Evolutionary conservation across 2,888 invertebrate species (phyloP).

Genomic region (Adela reaumurella): DNA sequence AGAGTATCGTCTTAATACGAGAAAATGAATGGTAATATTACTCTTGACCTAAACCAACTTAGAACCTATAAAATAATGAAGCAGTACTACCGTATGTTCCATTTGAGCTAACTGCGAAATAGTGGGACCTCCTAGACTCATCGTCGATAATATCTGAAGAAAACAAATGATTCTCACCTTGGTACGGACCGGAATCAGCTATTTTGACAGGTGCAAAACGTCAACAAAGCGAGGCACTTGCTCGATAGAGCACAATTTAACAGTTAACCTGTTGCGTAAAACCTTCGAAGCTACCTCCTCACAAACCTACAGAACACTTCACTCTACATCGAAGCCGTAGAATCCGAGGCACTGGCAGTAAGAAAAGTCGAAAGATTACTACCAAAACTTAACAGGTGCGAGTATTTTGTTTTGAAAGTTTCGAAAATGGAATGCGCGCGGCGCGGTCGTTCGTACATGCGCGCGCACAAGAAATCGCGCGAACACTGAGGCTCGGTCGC

Average conservation of each 20-base stretch:
- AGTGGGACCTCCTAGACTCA: no score
- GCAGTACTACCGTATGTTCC: no score
- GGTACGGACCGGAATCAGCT: constrained; percentile 21
- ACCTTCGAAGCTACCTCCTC: background rate
- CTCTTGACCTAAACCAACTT: no score
- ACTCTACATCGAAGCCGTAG: background rate
- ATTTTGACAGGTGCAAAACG: constrained; percentile 41
- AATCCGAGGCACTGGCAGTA: background rate
- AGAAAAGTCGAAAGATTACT: background rate
- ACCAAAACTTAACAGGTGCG: background rate
- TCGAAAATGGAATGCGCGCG: constrained; percentile 18
- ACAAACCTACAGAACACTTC: background rate
- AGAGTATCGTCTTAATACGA: no score
- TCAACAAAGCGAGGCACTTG: constrained; percentile 32
- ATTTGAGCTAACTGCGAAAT: no score
- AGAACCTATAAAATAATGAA: no score
- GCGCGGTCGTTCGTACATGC: constrained; percentile 23
- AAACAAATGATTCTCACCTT: constrained; percentile 27
- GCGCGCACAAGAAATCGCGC: constrained; percentile 34
- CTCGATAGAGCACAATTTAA: constrained; percentile 3
- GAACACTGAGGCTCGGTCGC: constrained; percentile 31
- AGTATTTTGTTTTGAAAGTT: constrained; percentile 7
- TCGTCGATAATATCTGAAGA: background rate
- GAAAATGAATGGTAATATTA: no score
- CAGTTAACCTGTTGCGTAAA: background rate